Conservation (phyloP, 2,888 invertebrate species). For the Acanthopleura granulata region DNA sequence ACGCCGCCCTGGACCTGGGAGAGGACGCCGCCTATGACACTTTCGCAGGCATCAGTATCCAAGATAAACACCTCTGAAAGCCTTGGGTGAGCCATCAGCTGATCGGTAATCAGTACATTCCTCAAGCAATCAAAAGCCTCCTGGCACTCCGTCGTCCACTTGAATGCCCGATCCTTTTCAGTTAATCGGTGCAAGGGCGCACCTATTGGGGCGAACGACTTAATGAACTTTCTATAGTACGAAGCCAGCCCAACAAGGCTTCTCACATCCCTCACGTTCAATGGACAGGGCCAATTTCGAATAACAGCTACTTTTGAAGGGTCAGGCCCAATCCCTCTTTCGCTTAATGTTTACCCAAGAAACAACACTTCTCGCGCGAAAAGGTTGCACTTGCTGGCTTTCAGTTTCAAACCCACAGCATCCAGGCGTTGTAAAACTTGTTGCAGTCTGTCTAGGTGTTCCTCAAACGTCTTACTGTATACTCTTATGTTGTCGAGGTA, state of each 20-base stretch:
- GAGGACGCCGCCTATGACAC: too few species aligned
- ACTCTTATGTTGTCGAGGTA: conserved; percentile 31
- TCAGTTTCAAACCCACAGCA: conserved; percentile 29
- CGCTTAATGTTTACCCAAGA: conserved; percentile 29
- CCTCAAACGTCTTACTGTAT: conserved; percentile 29
- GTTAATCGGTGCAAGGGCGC: conserved; percentile 20
- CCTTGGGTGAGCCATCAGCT: conserved; percentile 30
- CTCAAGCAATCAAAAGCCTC: conserved; percentile 30
- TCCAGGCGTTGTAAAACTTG: conserved; percentile 28
- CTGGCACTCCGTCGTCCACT: conserved; percentile 31
- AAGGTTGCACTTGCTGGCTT: conserved; percentile 26
- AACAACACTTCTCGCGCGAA: conserved; percentile 9
- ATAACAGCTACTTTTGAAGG: conserved; percentile 24
- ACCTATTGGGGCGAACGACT: conserved; percentile 23
- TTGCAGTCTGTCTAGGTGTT: conserved; percentile 27
- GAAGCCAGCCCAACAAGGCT: conserved; percentile 27
- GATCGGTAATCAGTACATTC: conserved; percentile 22
- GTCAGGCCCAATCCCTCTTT: conserved; percentile 13
- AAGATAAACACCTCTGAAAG: conserved; percentile 26
- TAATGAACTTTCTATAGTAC: conserved; percentile 32
- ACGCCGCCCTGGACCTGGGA: too few species aligned
- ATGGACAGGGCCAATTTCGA: conserved; percentile 25
- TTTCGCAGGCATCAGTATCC: conserved; percentile 31
- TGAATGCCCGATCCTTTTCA: conserved; percentile 21
- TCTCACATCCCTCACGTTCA: conserved; percentile 22